These are phyloP conservation scores for Panurus biarmicus DNA, from an alignment of 2,113 vertebrate genomes.

Conservation along the genomic window DNA sequence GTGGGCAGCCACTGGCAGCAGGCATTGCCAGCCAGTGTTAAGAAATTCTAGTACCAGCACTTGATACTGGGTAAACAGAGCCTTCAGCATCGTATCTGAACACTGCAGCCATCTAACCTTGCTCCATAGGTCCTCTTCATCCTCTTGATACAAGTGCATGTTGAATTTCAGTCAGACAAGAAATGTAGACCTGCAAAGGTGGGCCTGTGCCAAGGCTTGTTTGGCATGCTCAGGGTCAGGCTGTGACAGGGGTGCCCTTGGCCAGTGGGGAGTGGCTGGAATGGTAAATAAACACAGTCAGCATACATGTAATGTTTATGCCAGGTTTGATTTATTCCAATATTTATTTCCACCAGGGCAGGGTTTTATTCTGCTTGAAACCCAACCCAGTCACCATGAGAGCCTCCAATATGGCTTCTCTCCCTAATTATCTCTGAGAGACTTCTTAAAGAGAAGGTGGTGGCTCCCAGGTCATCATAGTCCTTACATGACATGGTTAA, in stretches of 20 bases:
- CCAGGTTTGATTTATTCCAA: not conserved
- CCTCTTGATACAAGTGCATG: not conserved
- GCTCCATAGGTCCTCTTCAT: not conserved
- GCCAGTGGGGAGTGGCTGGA: not conserved
- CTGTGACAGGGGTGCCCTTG: not conserved
- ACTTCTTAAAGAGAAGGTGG: not conserved
- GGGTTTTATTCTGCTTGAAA: not conserved
- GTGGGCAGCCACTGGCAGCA: not conserved
- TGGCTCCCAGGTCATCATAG: not conserved
- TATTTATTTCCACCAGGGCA: not conserved
- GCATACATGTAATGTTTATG: not conserved
- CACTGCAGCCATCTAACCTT: not conserved
- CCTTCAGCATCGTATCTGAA: not conserved
- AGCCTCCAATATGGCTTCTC: not conserved
- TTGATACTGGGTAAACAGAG: not conserved
- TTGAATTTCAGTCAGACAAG: not conserved
- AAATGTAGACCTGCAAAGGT: not conserved
- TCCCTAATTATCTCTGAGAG: not conserved
- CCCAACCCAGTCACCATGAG: not conserved
- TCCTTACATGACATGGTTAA: not conserved
- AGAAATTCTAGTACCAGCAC: not conserved
- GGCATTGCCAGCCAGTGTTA: not conserved
- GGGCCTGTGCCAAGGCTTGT: not conserved
- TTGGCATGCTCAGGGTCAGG: not conserved
- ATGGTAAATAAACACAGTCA: not conserved